phyloP scores from a whole-genome alignment of 2,888 invertebrate genomes.

The Drosophila cyrtoloma region DNA sequence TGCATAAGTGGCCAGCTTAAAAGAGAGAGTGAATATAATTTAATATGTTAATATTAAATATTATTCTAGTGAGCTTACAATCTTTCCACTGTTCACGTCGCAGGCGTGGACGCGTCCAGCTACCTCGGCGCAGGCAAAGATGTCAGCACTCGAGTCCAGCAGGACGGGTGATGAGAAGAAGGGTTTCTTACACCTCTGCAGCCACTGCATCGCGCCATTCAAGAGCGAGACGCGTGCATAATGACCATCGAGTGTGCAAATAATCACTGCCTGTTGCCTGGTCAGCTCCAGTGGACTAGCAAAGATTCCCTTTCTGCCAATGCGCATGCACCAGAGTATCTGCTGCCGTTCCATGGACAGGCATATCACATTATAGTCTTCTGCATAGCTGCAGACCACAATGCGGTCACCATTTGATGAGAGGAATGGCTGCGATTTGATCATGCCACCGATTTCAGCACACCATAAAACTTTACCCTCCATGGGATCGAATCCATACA shows the following conservation, averaged over 20 bases:
- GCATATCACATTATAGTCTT: constrained; percentile 79
- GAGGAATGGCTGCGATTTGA: constrained; percentile 86
- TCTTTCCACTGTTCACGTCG: constrained; percentile 59
- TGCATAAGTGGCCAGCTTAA: constrained; percentile 88
- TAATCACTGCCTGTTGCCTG: constrained; percentile 82
- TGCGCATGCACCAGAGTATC: constrained; percentile 70
- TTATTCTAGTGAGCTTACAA: constrained; percentile 50
- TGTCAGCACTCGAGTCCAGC: constrained; percentile 53
- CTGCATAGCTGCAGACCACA: constrained; percentile 86
- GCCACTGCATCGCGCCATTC: constrained; percentile 86
- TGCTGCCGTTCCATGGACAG: constrained; percentile 69
- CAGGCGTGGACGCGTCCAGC: constrained; percentile 86
- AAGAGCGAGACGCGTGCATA: constrained; percentile 85
- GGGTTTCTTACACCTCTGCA: constrained; percentile 85
- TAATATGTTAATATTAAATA: background rate
- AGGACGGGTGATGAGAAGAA: constrained; percentile 87
- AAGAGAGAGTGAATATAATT: background rate
- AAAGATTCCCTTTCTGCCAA: constrained; percentile 86
- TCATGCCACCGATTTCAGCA: constrained; percentile 85
- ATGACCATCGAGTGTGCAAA: constrained; percentile 87
- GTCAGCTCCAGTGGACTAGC: constrained; percentile 85
- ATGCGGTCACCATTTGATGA: constrained; percentile 87
- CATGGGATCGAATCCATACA: constrained; percentile 88
- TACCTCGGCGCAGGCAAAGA: constrained; percentile 82
- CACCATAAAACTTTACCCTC: constrained; percentile 88